Evolutionary conservation across 2,113 vertebrate genomes (phyloP), one percentile per base, ranked within the genome.

Genomic region (Lichenostomus cassidix): DNA sequence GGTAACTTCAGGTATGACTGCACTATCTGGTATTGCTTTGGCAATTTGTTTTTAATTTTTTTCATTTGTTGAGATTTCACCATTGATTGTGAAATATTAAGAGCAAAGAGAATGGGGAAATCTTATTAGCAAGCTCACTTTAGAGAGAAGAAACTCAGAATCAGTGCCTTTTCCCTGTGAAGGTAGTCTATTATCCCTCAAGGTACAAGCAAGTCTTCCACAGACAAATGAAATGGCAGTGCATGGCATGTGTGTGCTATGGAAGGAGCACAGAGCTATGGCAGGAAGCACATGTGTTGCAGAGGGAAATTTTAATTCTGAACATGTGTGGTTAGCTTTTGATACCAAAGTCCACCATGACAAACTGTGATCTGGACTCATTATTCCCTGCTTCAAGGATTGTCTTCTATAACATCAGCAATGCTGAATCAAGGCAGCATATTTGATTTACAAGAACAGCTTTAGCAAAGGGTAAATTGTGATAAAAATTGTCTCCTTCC

Each of bases 401-500:
- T 60, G 33, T 81, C 59, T 60, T 52, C 62, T 92, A n/a, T 82
- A 91, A 68, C 44, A 75, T 42, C 64, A 64, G 62, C 83, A 47
- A 15, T 27, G 83, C 74, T 60, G 87, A 87, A 92, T 78, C 77
- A 92, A 95, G 92, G 62, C 83, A 84, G 81, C 16, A 31, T 71
- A 89, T 95, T 84, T 95, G 87, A 82, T 80, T 89, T 95, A 79
- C 52, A 84, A 91, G 80, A 94, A 44, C 24, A 91, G 91, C 49
- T 49, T 89, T 65, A 79, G 89, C 56, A 82, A 68, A 91, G 77
- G 60, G 87, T 92, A 87, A 92, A 92, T 84, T 78, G 83, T 82
- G 74, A 89, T 83, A 89, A 89, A 96, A 97, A 96, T 50, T 92
- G 89, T 91, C 95, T 96, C 77, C 92, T 90, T 94, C 83, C 89